A percentile compares a stretch with the other conserved stretches of the same genome.
phyloP scores from a whole-genome alignment of 2,888 invertebrate species.

The Panopea generosa region DNA sequence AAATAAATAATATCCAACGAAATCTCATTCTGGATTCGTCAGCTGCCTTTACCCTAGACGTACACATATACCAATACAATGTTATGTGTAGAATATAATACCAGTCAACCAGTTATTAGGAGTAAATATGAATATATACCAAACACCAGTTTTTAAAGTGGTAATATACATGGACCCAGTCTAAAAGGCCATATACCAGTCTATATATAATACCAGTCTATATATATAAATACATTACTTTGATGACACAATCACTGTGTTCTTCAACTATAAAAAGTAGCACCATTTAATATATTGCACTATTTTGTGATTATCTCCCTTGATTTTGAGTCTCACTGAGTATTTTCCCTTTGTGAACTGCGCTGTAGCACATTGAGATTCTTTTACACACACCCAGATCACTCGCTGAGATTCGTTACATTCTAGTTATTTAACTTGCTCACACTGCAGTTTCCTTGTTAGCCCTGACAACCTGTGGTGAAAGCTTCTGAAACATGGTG shows the following conservation, averaged over 20 bases:
- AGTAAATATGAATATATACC: conserved; percentile 3
- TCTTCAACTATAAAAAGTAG: conserved; percentile 31
- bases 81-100: too few species aligned
- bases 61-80: too few species aligned
- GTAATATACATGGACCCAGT: conserved; percentile 9
- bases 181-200: not conserved
- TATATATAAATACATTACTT: too few species aligned
- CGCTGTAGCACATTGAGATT: too few species aligned
- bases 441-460: conserved; percentile 65
- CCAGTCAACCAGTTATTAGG: too few species aligned
- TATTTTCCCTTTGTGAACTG: conserved; percentile 23
- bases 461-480: conserved; percentile 47
- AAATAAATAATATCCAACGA: not conserved
- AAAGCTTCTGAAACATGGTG: conserved; percentile 64
- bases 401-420: too few species aligned
- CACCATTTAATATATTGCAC: conserved; percentile 65
- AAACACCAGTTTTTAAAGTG: conserved; percentile 3
- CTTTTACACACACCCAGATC: too few species aligned
- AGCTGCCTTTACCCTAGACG: not conserved
- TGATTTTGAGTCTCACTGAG: conserved; percentile 12
- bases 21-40: not conserved
- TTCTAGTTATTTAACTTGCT: too few species aligned
- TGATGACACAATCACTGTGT: too few species aligned
- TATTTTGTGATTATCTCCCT: conserved; percentile 48
- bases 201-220: too few species aligned